A percentile compares a stretch with the other conserved stretches of the same genome.
Evolutionary conservation across 2,113 vertebrate species (phyloP).

Genomic region (Passer montanus): DNA sequence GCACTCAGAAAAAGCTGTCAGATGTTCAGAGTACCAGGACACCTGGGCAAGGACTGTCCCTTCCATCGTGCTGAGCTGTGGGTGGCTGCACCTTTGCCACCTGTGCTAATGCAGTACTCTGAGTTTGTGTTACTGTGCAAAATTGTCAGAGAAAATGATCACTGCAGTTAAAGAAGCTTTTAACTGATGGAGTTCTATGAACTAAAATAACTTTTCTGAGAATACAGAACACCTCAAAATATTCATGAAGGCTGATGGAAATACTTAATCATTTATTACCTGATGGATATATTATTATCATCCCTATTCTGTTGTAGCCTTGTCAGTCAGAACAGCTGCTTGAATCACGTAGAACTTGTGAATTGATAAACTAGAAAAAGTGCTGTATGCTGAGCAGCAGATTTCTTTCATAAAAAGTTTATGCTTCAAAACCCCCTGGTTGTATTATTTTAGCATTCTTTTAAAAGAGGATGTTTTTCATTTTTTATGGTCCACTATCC

Average conservation of each 20-base stretch:
- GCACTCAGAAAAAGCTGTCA: background rate
- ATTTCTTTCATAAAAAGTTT: background rate
- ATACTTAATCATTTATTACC: background rate
- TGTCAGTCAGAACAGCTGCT: background rate
- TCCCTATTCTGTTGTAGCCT: background rate
- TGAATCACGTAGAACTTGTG: background rate
- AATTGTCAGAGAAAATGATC: background rate
- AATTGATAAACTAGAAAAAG: background rate
- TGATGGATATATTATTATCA: background rate
- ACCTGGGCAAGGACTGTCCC: background rate
- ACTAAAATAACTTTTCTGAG: background rate
- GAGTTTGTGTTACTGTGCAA: background rate
- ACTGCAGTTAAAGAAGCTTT: background rate
- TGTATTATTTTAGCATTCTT: background rate
- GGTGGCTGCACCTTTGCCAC: background rate
- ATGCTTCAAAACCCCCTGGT: background rate
- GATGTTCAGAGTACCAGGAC: background rate
- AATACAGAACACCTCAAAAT: background rate
- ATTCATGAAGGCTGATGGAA: background rate
- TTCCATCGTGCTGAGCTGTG: background rate
- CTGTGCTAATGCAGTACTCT: background rate
- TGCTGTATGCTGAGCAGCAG: background rate
- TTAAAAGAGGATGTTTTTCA: background rate
- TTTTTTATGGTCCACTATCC: background rate
- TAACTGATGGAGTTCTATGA: background rate